These are phyloP conservation scores for Ophion slaviceki DNA, from an alignment of 2,888 invertebrate genomes.

Conservation along the genomic window DNA sequence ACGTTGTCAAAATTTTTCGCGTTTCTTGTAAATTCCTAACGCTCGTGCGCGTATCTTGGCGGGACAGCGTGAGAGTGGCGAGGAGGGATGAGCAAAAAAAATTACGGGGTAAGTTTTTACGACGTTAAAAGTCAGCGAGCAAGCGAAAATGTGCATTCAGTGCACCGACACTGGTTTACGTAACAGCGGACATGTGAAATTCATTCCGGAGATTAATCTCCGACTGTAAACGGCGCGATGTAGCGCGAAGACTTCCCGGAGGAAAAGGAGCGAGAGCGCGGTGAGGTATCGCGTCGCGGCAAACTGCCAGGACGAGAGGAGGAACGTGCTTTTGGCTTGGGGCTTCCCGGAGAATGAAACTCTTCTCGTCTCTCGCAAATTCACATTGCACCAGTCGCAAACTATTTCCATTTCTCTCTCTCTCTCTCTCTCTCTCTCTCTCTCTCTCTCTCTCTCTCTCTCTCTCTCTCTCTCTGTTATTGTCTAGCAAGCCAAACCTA, in stretches of 20 bases:
- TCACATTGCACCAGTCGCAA: constrained; percentile 62
- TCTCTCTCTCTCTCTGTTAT: background rate
- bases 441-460: background rate
- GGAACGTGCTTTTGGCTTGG: constrained; percentile 51
- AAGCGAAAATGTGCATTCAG: constrained; percentile 50
- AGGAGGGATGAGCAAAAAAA: constrained; percentile 34
- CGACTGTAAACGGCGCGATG: constrained; percentile 67
- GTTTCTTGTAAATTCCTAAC: too few relatives aligned
- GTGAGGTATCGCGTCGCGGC: constrained; percentile 63
- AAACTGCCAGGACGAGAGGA: constrained; percentile 56
- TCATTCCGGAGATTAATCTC: constrained; percentile 73
- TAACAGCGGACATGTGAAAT: constrained; percentile 67
- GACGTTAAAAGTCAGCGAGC: constrained; percentile 47
- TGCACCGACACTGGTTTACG: constrained; percentile 46
- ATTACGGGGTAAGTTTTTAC: constrained; percentile 53
- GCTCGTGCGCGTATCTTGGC: background rate
- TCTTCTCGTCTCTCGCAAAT: constrained; percentile 68
- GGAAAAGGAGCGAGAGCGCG: constrained; percentile 24
- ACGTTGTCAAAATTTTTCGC: too few relatives aligned
- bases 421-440: constrained; percentile 5
- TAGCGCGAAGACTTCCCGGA: constrained; percentile 33
- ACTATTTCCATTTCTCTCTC: constrained; percentile 38
- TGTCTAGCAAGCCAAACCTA: constrained; percentile 52
- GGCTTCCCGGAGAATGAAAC: constrained; percentile 51
- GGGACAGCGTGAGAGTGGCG: background rate